Base-by-base conservation (phyloP, 2,888 invertebrate species). In the Agrenia bidenticulata region DNA sequence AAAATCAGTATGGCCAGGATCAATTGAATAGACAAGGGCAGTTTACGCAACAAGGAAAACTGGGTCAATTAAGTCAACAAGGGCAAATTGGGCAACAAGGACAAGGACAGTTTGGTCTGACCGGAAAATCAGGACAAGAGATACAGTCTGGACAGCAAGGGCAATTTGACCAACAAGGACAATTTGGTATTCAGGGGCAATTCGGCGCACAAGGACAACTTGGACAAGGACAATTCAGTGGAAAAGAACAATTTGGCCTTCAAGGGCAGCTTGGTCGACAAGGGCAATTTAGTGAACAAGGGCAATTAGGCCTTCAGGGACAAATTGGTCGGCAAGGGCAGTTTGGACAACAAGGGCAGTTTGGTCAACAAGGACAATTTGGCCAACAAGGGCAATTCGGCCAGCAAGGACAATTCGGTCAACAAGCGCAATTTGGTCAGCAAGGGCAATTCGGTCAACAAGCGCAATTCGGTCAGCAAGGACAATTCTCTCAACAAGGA, bases 351-450 rank as follows among this genome's bases (percentile, higher is more conserved):
- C 55, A 55, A 17, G 7, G 15, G 9, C 51, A 51, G 7, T 55
- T 55, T 13, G 37, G 27, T 55, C 37, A 26, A 19, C n/a, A 32
- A 26, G 55, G 32, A 21, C 5, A 4, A 11, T 19, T 17, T 5
- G 45, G 45, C 4, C 45, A 45, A 45, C 19, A 9, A 45, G 15
- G 15, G 4, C 27, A 55, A 32, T 45, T 45, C 15, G 45, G 45
- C 15, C 55, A 5, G 4, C 58, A 58, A 58, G 19, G 32, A 5
- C 57, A 57, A 41, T 41, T 57, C 2, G n/a, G 17, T 15, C 11
- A 49, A 39, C 45, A 58, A 45, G 26, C n/a, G 15, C 58, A 58
- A 58, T 58, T 58, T 17, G 49, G 24, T 23, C 55, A 39, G 4
- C 58, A 58, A 58, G 19, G 19, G 15, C 57, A 57, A 21, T 41